Evolutionary conservation across 2,113 vertebrate genomes (phyloP).

Genomic region (Emydura subglobosa): DNA sequence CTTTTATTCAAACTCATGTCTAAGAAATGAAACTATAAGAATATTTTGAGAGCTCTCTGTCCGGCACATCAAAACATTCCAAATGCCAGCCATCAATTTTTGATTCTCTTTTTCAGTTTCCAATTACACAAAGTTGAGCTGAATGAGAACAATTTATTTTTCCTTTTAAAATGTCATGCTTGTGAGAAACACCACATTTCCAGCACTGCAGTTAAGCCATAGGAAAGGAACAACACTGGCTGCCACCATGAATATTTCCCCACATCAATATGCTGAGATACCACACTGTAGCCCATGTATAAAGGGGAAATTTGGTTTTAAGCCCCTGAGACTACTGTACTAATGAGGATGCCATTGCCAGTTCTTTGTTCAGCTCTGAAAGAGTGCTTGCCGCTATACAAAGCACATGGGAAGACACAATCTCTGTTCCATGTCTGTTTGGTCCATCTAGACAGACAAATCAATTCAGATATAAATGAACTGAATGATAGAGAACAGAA

Average conservation of each 20-base stretch:
- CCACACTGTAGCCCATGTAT: neutral
- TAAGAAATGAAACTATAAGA: neutral
- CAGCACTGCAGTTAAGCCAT: neutral
- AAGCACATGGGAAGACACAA: neutral
- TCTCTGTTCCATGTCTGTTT: neutral
- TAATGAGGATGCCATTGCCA: neutral
- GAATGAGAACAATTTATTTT: neutral
- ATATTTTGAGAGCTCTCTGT: neutral
- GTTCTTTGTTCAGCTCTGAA: neutral
- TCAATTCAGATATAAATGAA: neutral
- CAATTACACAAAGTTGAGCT: neutral
- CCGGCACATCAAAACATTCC: neutral
- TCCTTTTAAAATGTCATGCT: neutral
- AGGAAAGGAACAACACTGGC: neutral
- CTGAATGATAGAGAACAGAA: neutral
- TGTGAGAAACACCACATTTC: neutral
- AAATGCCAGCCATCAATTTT: neutral
- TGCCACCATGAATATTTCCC: neutral
- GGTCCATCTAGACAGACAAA: neutral
- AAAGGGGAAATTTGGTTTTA: neutral
- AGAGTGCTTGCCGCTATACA: neutral
- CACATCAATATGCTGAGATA: neutral
- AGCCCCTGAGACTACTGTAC: neutral
- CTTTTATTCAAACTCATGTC: neutral
- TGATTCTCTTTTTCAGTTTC: neutral